These are phyloP conservation scores for Montipora sp. DNA, from an alignment of 64 coral and sea anemone species.

Conservation along the genomic window DNA sequence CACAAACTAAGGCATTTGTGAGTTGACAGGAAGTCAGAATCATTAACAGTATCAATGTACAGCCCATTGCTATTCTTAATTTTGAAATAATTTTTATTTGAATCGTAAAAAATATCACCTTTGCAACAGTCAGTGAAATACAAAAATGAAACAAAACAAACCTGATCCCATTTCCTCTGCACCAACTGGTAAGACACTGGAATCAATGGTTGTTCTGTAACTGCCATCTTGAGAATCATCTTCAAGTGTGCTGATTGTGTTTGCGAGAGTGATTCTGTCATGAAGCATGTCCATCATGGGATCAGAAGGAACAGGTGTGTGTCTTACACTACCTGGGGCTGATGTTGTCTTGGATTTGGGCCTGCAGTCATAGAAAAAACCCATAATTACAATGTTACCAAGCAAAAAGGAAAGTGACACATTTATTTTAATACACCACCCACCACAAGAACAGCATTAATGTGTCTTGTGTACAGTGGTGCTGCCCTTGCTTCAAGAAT, in stretches of 20 bases:
- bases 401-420: not conserved
- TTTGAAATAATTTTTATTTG: too few relatives aligned
- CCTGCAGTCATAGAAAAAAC: not conserved
- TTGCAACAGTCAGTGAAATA: too few relatives aligned
- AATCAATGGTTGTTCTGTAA: constrained; percentile 65
- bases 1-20: too few relatives aligned
- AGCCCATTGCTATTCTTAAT: too few relatives aligned
- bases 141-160: not conserved
- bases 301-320: constrained; percentile 40
- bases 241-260: constrained; percentile 82
- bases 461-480: too few relatives aligned
- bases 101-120: too few relatives aligned
- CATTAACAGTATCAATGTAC: too few relatives aligned
- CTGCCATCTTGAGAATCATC: constrained; percentile 88
- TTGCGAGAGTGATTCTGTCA: constrained; percentile 88
- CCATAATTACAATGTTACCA: not conserved
- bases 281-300: constrained; percentile 65
- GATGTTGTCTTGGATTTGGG: constrained; percentile 73
- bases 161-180: constrained; percentile 96
- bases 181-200: constrained; percentile 76
- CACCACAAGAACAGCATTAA: too few relatives aligned
- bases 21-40: too few relatives aligned
- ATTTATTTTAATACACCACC: too few relatives aligned
- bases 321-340: constrained; percentile 23
- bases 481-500: too few relatives aligned